These are phyloP conservation scores for Sebastes steindachneri DNA, from an alignment of 2,797 vertebrate species.

Conservation along the genomic window DNA sequence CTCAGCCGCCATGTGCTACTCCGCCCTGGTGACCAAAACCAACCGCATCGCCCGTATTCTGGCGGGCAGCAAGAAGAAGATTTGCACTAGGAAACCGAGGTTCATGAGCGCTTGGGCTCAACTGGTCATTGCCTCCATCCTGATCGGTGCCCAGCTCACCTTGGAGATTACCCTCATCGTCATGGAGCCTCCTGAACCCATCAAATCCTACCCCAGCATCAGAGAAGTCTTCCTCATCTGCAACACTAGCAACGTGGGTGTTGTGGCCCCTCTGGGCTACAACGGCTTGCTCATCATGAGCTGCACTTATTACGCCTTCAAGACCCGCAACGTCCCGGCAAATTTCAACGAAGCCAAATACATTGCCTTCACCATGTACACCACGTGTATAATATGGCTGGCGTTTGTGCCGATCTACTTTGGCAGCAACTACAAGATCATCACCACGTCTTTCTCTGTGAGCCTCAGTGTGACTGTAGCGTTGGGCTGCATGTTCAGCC, in stretches of 20 bases:
- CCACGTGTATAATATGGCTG: conserved; percentile 98
- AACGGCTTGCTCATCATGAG: conserved; percentile 98
- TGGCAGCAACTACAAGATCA: conserved; percentile 99
- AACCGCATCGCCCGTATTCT: conserved; percentile 98
- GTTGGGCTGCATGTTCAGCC: conserved; percentile 97
- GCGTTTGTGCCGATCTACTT: conserved; percentile 99
- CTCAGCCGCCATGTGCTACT: conserved; percentile 98
- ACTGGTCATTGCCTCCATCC: conserved; percentile 92
- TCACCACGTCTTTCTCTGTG: conserved; percentile 97
- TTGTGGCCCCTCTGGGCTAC: conserved; percentile 96
- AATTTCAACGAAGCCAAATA: conserved; percentile 99
- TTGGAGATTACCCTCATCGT: conserved; percentile 93
- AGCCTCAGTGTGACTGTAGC: conserved; percentile 98
- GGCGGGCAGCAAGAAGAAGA: conserved; percentile 99
- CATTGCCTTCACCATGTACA: conserved; percentile 99
- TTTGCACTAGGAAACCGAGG: conserved; percentile 95
- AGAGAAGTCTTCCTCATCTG: conserved; percentile 97
- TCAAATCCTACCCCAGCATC: conserved; percentile 96
- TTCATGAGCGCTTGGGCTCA: conserved; percentile 99
- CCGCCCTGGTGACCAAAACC: conserved; percentile 96
- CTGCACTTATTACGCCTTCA: conserved; percentile 99
- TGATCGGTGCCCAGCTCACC: conserved; percentile 94
- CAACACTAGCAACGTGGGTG: conserved; percentile 96
- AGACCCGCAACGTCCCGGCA: conserved; percentile 97
- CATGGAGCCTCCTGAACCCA: conserved; percentile 93